Base-by-base conservation (phyloP, 2,113 vertebrate species). In the Argyrosomus japonicus region DNA sequence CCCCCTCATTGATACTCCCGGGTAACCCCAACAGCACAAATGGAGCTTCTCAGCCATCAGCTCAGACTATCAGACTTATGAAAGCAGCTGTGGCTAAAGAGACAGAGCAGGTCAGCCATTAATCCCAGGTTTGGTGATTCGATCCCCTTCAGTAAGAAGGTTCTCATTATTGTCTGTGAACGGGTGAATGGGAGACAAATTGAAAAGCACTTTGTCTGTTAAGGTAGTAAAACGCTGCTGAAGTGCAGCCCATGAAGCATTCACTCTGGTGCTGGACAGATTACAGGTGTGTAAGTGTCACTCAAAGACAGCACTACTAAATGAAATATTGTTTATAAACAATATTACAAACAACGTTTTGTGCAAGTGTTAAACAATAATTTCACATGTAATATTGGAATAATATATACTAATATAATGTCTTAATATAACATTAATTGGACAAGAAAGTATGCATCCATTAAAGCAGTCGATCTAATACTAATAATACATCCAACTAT, bases 361-460 rank as follows among this genome's bases (percentile, higher is more conserved):
- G 53, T 15, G 0, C 0, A 57, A 69, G 10, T 43, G 54, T 54
- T 21, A 43, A 29, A 23, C 17, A 72, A 19, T 5, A n/a, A 43
- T n/a, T 21, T 23, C 21, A 45, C 1, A 48, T 56, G 23, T 18
- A 51, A 15, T 29, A 57, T 60, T 43, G 32, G 6, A 43, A 62
- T 32, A 17, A 50, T 12, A 47, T 51, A 78, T 57, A 70, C 64
- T 73, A 76, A 72, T 75, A 47, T 77, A 27, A 29, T 58, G 12
- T 62, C 57, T 29, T 40, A 43, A 75, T 45, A 72, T 47, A 68
- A 60, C 45, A 65, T 68, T 77, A 71, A 84, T 71, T 81, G 43
- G 32, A 65, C 57, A 25, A 64, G 27, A 75, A 60, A 21, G 17
- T 54, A 75, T 58, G 50, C 62, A 80, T 53, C 29, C 19, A 83